A percentile compares a stretch with the other conserved stretches of the same genome.
Conservation (phyloP, 1,140 invertebrate species). For the Cherax destructor region DNA sequence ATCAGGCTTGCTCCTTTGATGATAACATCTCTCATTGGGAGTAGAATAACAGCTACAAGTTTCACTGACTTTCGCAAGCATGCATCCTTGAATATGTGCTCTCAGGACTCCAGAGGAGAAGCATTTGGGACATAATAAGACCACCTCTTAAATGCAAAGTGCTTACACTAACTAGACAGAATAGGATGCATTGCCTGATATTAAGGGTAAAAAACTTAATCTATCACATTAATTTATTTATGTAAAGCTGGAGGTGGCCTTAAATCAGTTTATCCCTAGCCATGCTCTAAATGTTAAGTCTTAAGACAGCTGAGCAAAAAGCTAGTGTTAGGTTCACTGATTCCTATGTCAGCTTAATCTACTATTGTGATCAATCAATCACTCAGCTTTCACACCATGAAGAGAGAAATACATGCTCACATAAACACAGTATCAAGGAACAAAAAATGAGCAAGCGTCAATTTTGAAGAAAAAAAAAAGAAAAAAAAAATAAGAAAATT, state of each 20-base stretch:
- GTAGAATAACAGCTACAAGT: constrained; percentile 47
- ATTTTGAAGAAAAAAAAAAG: constrained; percentile 21
- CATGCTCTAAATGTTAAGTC: constrained; percentile 65
- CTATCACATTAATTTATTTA: constrained; percentile 30
- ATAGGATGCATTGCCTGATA: constrained; percentile 47
- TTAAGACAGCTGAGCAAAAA: constrained; percentile 68
- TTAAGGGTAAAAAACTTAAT: constrained; percentile 29
- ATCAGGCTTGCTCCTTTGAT: constrained; percentile 61
- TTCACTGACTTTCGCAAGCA: constrained; percentile 64
- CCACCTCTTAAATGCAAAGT: constrained; percentile 63
- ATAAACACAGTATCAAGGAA: constrained; percentile 66
- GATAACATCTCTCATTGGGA: constrained; percentile 53
- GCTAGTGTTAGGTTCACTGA: constrained; percentile 65
- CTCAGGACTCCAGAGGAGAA: constrained; percentile 40
- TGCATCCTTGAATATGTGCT: constrained; percentile 64
- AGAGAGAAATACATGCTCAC: constrained; percentile 62
- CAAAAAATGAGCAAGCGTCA: constrained; percentile 66
- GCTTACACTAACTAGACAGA: constrained; percentile 36
- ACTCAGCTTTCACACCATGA: constrained; percentile 60
- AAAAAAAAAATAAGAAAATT: constrained; percentile 28
- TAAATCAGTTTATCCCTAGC: constrained; percentile 61
- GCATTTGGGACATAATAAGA: constrained; percentile 58
- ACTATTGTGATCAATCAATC: constrained; percentile 60
- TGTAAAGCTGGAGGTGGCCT: constrained; percentile 51
- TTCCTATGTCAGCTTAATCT: constrained; percentile 67